phyloP scores from a whole-genome alignment of 2,888 invertebrate genomes.

The Caenorhabditis macrosperma region DNA sequence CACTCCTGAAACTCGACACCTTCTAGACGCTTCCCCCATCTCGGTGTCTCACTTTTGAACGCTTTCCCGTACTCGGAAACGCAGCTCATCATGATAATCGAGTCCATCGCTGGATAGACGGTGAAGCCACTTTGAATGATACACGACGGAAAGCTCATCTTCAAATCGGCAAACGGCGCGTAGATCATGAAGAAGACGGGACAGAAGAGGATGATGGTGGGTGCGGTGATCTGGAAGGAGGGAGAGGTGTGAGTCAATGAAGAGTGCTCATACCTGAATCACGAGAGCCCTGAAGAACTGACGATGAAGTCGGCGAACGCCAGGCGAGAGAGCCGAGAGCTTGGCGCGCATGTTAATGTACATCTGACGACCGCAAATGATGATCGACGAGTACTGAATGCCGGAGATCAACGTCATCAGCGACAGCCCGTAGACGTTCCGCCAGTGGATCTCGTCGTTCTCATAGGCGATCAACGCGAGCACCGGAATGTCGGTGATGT shows the following conservation, averaged over 20 bases:
- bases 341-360: slow-evolving; percentile 11
- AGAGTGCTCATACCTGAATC: slow-evolving; percentile 10
- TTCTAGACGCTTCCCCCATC: background rate
- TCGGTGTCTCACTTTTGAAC: slow-evolving; percentile 19
- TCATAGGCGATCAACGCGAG: slow-evolving; percentile 31
- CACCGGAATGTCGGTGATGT: slow-evolving; percentile 31
- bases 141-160: slow-evolving; percentile 45
- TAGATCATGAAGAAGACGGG: slow-evolving; percentile 41
- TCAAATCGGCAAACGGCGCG: slow-evolving; percentile 29
- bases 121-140: slow-evolving; percentile 38
- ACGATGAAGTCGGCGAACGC: slow-evolving; percentile 8
- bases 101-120: slow-evolving; percentile 44
- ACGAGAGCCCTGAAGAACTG: slow-evolving; percentile 23
- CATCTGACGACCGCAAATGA: slow-evolving; percentile 15
- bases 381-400: slow-evolving; percentile 17
- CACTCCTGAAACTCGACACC: background rate
- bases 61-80: slow-evolving; percentile 38
- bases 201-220: slow-evolving; percentile 42
- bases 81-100: slow-evolving; percentile 47
- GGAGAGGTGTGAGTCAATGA: background rate
- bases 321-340: background rate
- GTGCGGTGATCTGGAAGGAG: slow-evolving; percentile 34
- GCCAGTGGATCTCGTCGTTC: slow-evolving; percentile 26
- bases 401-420: slow-evolving; percentile 23
- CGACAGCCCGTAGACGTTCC: slow-evolving; percentile 22